Base-by-base conservation (phyloP, 2,888 invertebrate genomes). In the Rhogogaster chlorosoma region DNA sequence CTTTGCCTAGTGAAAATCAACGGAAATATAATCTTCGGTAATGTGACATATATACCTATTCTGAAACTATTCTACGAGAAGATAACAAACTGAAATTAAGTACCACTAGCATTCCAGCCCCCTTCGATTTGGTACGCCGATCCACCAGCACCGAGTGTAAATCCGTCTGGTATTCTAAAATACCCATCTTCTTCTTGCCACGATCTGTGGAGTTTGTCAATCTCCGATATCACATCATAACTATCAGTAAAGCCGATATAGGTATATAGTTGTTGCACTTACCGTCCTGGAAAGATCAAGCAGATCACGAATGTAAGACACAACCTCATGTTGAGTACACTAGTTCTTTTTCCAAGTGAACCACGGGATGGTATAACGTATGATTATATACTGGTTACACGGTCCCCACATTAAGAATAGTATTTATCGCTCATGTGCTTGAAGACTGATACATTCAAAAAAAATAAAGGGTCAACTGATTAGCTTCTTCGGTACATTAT, bases 41-140 rank as follows among this genome's bases (percentile, higher is more conserved):
- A 32, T 57, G n/a, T 45, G 45, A 38, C 71, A 10, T 77, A 15
- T 29, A 10, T 29, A 57, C 18, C 32, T n/a, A n/a, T n/a, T n/a
- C 53, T 15, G 29, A 22, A 18, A 49, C 0, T 29, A 22, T 61
- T 15, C 4, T n/a, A 32, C 22, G 36, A n/a, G 18, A 26, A 36
- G 38, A 29, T 45, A 36, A 85, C 89, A 95, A 95, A 88, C 85
- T 67, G 12, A 18, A 73, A 42, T 38, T 70, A 73, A 77, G 94
- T 91, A 95, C 95, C 95, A 87, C 94, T 95, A 70, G 94, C 94
- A 90, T 96, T 95, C 95, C 95, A 96, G 9, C 94, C 95, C 10
- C 96, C 96, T 92, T 96, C 96, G 73, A 96, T 94, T 91, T 96
- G 96, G 91, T 96, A 95, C 36, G 96, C 92, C 1, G 96, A 94